phyloP scores from a whole-genome alignment of 2,797 vertebrate species.

The Semotilus atromaculatus region DNA sequence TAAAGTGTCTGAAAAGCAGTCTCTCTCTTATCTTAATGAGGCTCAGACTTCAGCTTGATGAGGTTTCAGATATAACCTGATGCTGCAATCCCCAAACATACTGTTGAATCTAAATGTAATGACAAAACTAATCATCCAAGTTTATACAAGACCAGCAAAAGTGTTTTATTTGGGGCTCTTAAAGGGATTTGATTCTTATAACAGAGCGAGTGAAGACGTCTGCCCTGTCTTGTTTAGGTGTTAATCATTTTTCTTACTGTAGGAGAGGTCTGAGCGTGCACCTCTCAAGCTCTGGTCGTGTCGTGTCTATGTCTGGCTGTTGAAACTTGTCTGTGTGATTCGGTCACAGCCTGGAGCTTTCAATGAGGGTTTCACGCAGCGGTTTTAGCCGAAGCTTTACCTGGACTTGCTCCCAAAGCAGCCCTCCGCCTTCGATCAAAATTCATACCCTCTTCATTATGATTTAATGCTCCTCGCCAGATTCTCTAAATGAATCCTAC shows the following conservation, averaged over 20 bases:
- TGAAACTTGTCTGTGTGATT: slow-evolving; percentile 39
- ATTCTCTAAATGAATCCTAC: slow-evolving; percentile 62
- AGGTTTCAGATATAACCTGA: slow-evolving; percentile 33
- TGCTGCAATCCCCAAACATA: not conserved
- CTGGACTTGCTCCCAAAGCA: slow-evolving; percentile 47
- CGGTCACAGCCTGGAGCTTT: slow-evolving; percentile 42
- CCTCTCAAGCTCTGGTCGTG: slow-evolving; percentile 37
- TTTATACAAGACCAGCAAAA: slow-evolving; percentile 16
- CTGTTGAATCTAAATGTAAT: not conserved
- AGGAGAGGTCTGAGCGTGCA: slow-evolving; percentile 10
- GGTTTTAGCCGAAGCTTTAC: slow-evolving; percentile 34
- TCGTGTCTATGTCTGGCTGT: slow-evolving; percentile 32
- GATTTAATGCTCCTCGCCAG: slow-evolving; percentile 60
- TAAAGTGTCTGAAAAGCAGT: slow-evolving; percentile 48
- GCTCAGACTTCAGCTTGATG: slow-evolving; percentile 14
- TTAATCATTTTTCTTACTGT: slow-evolving; percentile 46
- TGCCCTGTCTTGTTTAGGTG: slow-evolving; percentile 41
- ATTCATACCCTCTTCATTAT: slow-evolving; percentile 62
- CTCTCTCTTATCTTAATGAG: slow-evolving; percentile 43
- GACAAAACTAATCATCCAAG: not conserved
- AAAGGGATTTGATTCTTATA: slow-evolving; percentile 11
- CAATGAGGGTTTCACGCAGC: slow-evolving; percentile 42
- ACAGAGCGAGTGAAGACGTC: slow-evolving; percentile 9
- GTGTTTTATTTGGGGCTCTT: slow-evolving; percentile 5
- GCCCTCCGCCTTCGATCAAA: slow-evolving; percentile 54